A percentile compares a stretch with the other conserved stretches of the same genome.
These are phyloP conservation scores for Strix uralensis DNA, from an alignment of 2,113 vertebrate species.

Conservation along the genomic window DNA sequence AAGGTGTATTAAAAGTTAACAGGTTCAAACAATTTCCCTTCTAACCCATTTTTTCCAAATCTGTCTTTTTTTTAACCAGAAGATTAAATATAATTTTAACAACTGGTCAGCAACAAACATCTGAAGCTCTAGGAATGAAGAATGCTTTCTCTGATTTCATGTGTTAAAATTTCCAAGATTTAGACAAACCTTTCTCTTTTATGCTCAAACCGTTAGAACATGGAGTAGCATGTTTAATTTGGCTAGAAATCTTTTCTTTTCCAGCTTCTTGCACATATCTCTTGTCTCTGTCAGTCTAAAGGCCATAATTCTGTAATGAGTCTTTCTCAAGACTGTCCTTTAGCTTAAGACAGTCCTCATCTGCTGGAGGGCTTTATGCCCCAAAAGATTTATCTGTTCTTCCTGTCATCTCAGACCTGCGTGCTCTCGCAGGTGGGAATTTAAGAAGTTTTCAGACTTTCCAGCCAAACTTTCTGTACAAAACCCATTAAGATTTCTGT, in stretches of 20 bases:
- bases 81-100: background rate
- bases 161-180: background rate
- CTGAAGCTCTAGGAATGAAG: background rate
- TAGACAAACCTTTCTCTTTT: background rate
- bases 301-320: background rate
- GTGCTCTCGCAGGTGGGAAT: background rate
- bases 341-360: background rate
- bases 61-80: background rate
- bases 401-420: background rate
- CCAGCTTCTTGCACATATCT: background rate
- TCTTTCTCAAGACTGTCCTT: conserved; percentile 1
- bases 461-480: background rate
- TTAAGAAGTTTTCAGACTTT: conserved; percentile 17
- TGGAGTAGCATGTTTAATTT: background rate
- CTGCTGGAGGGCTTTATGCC: background rate
- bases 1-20: background rate
- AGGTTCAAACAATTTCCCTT: background rate
- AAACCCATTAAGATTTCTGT: background rate
- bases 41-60: background rate
- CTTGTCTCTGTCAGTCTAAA: background rate
- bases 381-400: background rate
- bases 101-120: background rate
- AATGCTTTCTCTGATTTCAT: background rate
- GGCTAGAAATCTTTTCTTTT: background rate
- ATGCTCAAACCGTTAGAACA: background rate